phyloP scores from a whole-genome alignment of 2,113 vertebrate species.

The Chloroceryle aenea region DNA sequence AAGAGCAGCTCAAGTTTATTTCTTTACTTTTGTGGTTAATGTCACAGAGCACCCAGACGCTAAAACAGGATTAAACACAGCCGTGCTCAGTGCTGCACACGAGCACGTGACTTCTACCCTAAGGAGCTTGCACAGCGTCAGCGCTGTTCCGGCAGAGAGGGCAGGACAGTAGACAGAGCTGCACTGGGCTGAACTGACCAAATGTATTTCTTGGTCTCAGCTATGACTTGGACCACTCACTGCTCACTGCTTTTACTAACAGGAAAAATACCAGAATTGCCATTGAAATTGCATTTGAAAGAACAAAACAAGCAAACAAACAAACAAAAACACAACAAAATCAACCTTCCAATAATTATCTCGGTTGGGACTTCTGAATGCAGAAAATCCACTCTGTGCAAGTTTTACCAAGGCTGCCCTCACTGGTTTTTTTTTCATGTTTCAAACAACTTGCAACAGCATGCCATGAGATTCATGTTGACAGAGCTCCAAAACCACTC shows the following conservation, averaged over 20 bases:
- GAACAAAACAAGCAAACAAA: neutral
- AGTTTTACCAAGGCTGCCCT: neutral
- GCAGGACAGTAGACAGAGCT: neutral
- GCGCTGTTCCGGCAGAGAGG: neutral
- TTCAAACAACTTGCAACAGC: neutral
- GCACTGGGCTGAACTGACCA: neutral
- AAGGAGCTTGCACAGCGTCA: conserved; percentile 30
- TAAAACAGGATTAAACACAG: conserved; percentile 21
- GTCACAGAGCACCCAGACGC: neutral
- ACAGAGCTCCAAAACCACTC: neutral
- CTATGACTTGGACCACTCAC: no score
- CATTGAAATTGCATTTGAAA: neutral
- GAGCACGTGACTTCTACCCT: conserved; percentile 8
- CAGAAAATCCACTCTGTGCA: neutral
- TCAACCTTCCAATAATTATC: neutral
- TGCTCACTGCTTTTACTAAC: neutral
- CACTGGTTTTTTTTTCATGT: neutral
- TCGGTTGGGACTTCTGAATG: neutral
- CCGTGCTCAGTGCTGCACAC: neutral
- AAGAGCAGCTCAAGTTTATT: neutral
- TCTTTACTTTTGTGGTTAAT: neutral
- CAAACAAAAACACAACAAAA: neutral
- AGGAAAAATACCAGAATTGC: neutral
- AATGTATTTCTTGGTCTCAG: neutral
- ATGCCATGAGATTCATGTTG: neutral